These are phyloP conservation scores for Zygogramma bicolorata DNA, from an alignment of 2,888 invertebrate genomes.

Conservation along the genomic window DNA sequence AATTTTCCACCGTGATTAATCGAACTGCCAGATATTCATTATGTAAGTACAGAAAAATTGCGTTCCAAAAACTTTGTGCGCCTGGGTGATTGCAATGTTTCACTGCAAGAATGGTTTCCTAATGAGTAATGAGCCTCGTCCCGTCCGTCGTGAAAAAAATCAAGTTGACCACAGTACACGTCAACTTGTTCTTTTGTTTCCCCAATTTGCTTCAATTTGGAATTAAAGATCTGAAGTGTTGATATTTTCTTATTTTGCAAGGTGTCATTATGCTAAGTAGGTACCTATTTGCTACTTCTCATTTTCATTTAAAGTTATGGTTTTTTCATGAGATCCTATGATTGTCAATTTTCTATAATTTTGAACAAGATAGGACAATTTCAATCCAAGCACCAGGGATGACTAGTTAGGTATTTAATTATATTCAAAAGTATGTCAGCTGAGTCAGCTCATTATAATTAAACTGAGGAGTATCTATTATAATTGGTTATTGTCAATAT, in stretches of 20 bases:
- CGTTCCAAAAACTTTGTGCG: constrained; percentile 38
- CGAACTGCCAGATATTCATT: constrained; percentile 34
- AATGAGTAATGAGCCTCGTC: constrained; percentile 34
- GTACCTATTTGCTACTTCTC: not conserved
- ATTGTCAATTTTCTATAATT: not conserved
- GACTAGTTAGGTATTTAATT: not conserved
- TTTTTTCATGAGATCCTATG: not conserved
- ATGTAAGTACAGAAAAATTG: constrained; percentile 43
- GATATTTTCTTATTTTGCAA: no score
- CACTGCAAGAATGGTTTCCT: constrained; percentile 34
- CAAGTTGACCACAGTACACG: constrained; percentile 43
- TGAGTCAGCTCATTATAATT: not conserved
- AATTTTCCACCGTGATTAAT: constrained; percentile 31
- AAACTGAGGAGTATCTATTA: not conserved
- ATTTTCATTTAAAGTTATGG: no score
- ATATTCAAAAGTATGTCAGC: not conserved
- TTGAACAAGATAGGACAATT: not conserved
- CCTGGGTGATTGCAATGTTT: constrained; percentile 34
- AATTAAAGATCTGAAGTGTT: no score
- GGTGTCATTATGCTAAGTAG: no score
- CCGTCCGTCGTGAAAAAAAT: constrained; percentile 42
- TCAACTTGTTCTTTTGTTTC: constrained; percentile 45
- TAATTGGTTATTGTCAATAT: not conserved
- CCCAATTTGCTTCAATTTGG: constrained; percentile 24
- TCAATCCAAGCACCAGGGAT: not conserved